Conservation (phyloP, 2,888 invertebrate species). For the Epirrhoe alternata region DNA sequence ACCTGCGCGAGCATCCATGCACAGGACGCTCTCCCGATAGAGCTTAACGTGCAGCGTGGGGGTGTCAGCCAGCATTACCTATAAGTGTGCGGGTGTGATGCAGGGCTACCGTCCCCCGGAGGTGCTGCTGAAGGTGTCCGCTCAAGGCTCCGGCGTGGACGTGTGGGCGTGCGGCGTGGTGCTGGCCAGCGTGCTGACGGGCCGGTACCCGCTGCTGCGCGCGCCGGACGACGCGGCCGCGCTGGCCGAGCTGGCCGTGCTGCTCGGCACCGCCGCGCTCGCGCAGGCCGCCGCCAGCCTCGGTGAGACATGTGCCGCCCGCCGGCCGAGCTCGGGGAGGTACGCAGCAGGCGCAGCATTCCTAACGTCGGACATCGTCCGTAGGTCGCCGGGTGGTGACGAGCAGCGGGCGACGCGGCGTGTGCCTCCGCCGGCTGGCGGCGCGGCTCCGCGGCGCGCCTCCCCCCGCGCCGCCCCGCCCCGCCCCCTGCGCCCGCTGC, state of each 20-base stretch:
- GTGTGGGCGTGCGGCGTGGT: constrained; percentile 96
- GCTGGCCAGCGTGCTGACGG: constrained; percentile 88
- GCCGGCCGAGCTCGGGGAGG: too few species aligned
- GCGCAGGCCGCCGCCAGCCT: constrained; percentile 88
- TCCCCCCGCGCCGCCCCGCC: constrained; percentile 36
- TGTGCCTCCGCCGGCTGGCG: constrained; percentile 42
- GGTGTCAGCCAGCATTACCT: too few species aligned
- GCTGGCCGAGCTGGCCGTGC: constrained; percentile 91
- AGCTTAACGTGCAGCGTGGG: too few species aligned
- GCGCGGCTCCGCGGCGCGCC: constrained; percentile 35
- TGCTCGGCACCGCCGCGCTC: constrained; percentile 90
- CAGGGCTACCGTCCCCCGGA: constrained; percentile 36
- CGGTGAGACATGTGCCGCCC: too few species aligned
- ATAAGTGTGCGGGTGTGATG: constrained; percentile 35
- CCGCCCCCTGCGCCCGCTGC: constrained; percentile 45
- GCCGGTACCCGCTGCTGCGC: constrained; percentile 93
- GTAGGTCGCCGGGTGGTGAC: constrained; percentile 39
- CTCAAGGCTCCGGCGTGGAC: constrained; percentile 94
- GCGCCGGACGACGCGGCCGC: constrained; percentile 90
- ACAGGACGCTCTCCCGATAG: too few species aligned
- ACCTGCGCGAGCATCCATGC: too few species aligned
- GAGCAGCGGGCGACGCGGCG: constrained; percentile 54
- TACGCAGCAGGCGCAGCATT: too few species aligned
- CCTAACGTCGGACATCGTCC: not conserved
- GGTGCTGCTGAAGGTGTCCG: constrained; percentile 90